These are phyloP conservation scores for Lagodon rhomboides DNA, from an alignment of 2,797 vertebrate species.

Conservation along the genomic window DNA sequence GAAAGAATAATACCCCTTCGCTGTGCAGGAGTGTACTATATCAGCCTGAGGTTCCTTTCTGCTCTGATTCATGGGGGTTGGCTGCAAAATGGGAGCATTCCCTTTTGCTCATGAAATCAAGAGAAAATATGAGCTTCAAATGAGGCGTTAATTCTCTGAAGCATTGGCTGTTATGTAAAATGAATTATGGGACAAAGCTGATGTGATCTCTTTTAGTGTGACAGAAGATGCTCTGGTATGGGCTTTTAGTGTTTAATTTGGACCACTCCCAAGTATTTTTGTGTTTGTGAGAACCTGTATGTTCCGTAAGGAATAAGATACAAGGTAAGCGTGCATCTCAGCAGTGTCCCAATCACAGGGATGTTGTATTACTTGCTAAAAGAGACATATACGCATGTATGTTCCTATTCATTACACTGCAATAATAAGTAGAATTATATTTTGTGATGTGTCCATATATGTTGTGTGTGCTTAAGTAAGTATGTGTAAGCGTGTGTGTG, in stretches of 20 bases:
- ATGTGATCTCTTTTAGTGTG: constrained; percentile 62
- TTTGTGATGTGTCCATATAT: background rate
- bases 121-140: constrained; percentile 78
- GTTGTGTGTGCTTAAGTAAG: constrained; percentile 26
- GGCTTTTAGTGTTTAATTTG: background rate
- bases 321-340: background rate
- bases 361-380: background rate
- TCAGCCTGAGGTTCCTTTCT: constrained; percentile 70
- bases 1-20: constrained; percentile 84
- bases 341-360: background rate
- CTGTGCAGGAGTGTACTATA: constrained; percentile 71
- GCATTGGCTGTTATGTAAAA: constrained; percentile 72
- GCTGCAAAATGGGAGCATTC: constrained; percentile 75
- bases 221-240: constrained; percentile 36
- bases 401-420: background rate
- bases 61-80: constrained; percentile 71
- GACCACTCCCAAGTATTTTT: constrained; percentile 6
- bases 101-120: constrained; percentile 80
- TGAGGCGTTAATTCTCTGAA: constrained; percentile 77
- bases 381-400: background rate
- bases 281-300: background rate
- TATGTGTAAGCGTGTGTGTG: no score
- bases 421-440: background rate
- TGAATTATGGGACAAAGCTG: constrained; percentile 67
- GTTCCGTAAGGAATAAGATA: background rate